Conservation (phyloP, 1,140 invertebrate genomes). For the Leguminivora glycinivorella region DNA sequence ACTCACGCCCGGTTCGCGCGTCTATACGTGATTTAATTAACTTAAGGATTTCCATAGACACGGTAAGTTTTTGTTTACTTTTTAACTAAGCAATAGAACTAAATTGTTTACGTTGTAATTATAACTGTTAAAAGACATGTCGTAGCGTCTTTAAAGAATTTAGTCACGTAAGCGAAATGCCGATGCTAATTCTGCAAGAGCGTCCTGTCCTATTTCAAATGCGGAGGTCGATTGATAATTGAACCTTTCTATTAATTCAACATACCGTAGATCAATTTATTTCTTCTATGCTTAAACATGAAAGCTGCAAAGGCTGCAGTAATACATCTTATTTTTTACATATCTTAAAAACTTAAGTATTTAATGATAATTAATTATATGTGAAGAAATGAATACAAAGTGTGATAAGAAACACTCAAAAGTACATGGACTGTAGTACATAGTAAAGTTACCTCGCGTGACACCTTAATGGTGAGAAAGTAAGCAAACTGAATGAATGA, state of each 20-base stretch:
- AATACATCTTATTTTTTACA: background rate
- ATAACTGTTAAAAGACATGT: background rate
- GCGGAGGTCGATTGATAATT: background rate
- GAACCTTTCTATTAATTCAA: background rate
- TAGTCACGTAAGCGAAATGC: constrained; percentile 9
- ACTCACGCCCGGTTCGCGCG: background rate
- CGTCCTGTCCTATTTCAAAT: constrained; percentile 7
- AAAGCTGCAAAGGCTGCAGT: background rate
- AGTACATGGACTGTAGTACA: background rate
- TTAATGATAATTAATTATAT: background rate
- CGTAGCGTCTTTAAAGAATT: background rate
- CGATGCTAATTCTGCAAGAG: constrained; percentile 6
- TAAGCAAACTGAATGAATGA: constrained; percentile 24
- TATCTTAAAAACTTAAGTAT: background rate
- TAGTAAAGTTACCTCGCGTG: constrained; percentile 1
- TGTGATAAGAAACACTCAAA: background rate
- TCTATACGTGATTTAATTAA: constrained; percentile 8
- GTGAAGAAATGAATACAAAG: background rate
- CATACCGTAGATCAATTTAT: background rate
- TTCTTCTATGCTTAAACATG: background rate
- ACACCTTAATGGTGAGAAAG: constrained; percentile 13
- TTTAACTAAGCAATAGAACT: background rate
- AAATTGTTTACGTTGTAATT: background rate
- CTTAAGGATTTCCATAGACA: constrained; percentile 12
- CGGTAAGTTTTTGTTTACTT: constrained; percentile 20